These are phyloP conservation scores for Ophion slaviceki DNA, from an alignment of 2,888 invertebrate genomes.

Conservation along the genomic window DNA sequence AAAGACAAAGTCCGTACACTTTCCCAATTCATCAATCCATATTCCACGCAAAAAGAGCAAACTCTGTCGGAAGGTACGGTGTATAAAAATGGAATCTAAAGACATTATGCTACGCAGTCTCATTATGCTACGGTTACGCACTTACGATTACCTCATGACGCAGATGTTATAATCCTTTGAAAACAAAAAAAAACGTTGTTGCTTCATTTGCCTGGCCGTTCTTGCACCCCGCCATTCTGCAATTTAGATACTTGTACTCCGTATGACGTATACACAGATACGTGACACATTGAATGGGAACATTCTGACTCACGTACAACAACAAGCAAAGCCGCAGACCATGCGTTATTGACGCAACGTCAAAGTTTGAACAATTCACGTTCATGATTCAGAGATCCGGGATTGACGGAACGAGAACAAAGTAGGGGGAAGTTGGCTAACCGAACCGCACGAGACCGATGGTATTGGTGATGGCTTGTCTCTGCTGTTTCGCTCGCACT, in stretches of 20 bases:
- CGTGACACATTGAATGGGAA: conserved; percentile 13
- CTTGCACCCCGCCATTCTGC: too few relatives aligned
- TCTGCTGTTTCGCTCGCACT: conserved; percentile 57
- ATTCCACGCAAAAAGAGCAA: too few relatives aligned
- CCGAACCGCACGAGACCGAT: conserved; percentile 64
- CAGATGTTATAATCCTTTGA: conserved; percentile 2
- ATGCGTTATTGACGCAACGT: conserved; percentile 55
- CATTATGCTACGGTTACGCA: too few relatives aligned
- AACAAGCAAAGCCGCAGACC: conserved; percentile 57
- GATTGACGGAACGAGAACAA: conserved; percentile 30
- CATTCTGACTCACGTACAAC: conserved; percentile 20
- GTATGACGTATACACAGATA: conserved; percentile 14
- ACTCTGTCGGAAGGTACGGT: too few relatives aligned
- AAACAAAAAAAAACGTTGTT: neutral
- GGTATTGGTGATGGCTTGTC: conserved; percentile 54
- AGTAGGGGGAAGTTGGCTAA: conserved; percentile 58
- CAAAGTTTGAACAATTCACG: conserved; percentile 59
- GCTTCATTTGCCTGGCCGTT: neutral
- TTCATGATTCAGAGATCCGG: conserved; percentile 41
- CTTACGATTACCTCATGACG: too few relatives aligned
- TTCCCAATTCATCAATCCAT: neutral
- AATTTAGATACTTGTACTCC: neutral
- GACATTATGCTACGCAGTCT: conserved; percentile 44
- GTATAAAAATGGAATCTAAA: conserved; percentile 21
- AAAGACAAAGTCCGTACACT: neutral